Evolutionary conservation across 2,113 vertebrate genomes (phyloP), one percentile per base, ranked within the genome.

Genomic region (Centropus unirufus): DNA sequence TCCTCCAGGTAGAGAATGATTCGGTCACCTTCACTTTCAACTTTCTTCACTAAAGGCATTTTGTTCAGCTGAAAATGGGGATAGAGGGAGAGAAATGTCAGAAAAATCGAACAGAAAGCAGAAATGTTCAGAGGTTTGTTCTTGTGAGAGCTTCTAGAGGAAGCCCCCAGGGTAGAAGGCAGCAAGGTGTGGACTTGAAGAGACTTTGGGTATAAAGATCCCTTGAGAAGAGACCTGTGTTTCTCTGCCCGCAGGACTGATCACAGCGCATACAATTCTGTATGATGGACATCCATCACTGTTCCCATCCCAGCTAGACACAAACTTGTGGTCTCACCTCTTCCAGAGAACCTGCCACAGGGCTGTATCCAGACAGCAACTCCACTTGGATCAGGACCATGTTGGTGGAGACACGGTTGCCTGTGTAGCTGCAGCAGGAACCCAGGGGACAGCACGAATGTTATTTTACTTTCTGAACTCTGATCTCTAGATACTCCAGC

Each of bases 311-410:
- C 85, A 93, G 49, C n/a, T 82, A 57, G 89, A 89, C 52, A 67
- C 32, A 92, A 59, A 73, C 16, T 89, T 1, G 0, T 1, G 0
- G 47, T 87, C 96, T 96, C 70, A 97, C 96, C 85, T 97, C 67
- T 81, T 97, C 91, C 90, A 94, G 59, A 68, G 96, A 96, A 17
- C 47, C 57, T 84, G 86, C 47, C 55, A 94, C n/a, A 3, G 90
- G 92, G 49, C 74, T 93, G 89, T 95, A 97, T 93, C 97, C 97
- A 81, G 96, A 95, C n/a, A 96, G 93, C 90, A 97, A 54, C 76
- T 96, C 93, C 76, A 96, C 80, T 90, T 97, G 87, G 69, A 96
- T 86, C 85, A 97, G 80, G 82, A 93, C 96, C 95, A 97, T 96
- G 90, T 97, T 97, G 82, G 95, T 95, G 59, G 95, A 94, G 66